Conservation (phyloP, 2,888 invertebrate genomes). For the Hirudinaria manillensis region DNA sequence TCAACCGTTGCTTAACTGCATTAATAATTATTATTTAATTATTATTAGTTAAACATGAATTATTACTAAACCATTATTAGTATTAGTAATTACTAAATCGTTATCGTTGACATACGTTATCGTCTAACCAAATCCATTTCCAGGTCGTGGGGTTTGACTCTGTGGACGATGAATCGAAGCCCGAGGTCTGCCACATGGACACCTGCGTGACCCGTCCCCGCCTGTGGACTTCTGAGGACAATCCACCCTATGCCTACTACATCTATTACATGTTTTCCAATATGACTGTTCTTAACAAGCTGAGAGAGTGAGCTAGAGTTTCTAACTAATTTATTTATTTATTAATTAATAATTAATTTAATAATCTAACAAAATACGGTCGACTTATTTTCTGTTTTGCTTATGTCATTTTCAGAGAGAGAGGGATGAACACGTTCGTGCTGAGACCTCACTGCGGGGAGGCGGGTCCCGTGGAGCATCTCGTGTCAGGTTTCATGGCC, state of each 20-base stretch:
- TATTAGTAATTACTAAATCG: neutral
- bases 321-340: too few relatives aligned
- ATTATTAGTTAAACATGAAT: neutral
- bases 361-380: too few relatives aligned
- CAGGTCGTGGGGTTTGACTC: slow-evolving; percentile 95
- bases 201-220: slow-evolving; percentile 66
- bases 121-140: slow-evolving; percentile 32
- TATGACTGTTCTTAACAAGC: slow-evolving; percentile 86
- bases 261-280: slow-evolving; percentile 98
- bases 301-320: slow-evolving; percentile 63
- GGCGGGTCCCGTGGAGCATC: slow-evolving; percentile 93
- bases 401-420: slow-evolving; percentile 66
- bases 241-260: slow-evolving; percentile 97
- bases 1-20: too few relatives aligned
- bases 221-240: slow-evolving; percentile 81
- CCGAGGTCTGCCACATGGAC: slow-evolving; percentile 85
- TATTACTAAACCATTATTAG: neutral
- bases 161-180: slow-evolving; percentile 99
- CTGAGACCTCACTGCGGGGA: slow-evolving; percentile 96
- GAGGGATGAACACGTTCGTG: slow-evolving; percentile 86
- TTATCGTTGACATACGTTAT: neutral
- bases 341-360: too few relatives aligned
- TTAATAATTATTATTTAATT: too few relatives aligned
- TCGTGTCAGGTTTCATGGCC: slow-evolving; percentile 91
- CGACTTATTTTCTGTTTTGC: neutral